A percentile compares a stretch with the other conserved stretches of the same genome.
These are phyloP conservation scores for Sesamia nonagrioides DNA, from an alignment of 1,140 invertebrate species.

Conservation along the genomic window DNA sequence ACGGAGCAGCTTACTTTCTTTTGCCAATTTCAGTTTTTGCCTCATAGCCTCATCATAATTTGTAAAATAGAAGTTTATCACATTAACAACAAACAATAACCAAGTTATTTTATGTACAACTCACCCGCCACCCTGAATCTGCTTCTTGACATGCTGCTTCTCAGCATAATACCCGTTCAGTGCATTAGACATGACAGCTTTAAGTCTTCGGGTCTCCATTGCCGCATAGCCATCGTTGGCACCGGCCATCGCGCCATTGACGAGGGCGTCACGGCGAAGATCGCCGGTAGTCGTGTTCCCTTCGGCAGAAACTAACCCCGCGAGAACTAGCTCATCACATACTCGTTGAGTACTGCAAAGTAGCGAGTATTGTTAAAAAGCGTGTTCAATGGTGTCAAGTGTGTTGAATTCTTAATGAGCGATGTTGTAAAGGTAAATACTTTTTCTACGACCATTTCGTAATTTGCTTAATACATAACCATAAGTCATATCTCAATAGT, in stretches of 20 bases:
- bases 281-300: slow-evolving; percentile 72
- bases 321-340: slow-evolving; percentile 78
- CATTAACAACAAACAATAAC: too few relatives aligned
- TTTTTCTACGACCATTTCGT: too few relatives aligned
- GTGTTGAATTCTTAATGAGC: too few relatives aligned
- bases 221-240: slow-evolving; percentile 80
- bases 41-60: too few relatives aligned
- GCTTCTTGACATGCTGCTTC: slow-evolving; percentile 98
- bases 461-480: too few relatives aligned
- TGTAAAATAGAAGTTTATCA: too few relatives aligned
- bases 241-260: slow-evolving; percentile 81
- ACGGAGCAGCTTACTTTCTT: too few relatives aligned
- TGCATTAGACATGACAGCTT: slow-evolving; percentile 86
- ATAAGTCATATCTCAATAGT: too few relatives aligned
- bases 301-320: slow-evolving; percentile 76
- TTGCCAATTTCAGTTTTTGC: too few relatives aligned
- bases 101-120: slow-evolving; percentile 33
- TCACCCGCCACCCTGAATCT: slow-evolving; percentile 89
- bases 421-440: too few relatives aligned
- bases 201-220: slow-evolving; percentile 74
- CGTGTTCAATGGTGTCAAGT: too few relatives aligned
- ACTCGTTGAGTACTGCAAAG: slow-evolving; percentile 78
- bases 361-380: background rate
- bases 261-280: slow-evolving; percentile 76
- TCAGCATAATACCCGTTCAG: slow-evolving; percentile 96